Conservation (phyloP, 2,888 invertebrate species). For the Cephus rjabovi region DNA sequence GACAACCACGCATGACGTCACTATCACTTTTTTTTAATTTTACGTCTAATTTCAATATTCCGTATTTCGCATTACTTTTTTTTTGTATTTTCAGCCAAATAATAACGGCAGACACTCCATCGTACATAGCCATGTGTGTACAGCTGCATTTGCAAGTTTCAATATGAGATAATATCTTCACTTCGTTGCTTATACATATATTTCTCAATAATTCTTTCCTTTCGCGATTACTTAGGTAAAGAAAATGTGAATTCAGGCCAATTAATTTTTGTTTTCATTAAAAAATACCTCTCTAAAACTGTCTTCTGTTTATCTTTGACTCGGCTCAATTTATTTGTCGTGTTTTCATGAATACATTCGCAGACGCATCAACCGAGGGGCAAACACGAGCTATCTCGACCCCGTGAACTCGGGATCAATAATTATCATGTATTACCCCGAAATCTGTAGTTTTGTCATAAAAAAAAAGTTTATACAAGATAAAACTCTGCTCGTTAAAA, state of each 20-base stretch:
- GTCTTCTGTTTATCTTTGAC: not conserved
- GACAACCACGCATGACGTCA: not conserved
- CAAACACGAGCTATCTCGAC: not conserved
- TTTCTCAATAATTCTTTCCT: not conserved
- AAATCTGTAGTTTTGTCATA: not conserved
- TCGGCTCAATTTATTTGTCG: not conserved
- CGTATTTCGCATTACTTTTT: not conserved
- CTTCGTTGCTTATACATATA: not conserved
- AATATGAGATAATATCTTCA: not conserved
- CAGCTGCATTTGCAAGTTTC: not conserved
- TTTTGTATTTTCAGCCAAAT: not conserved
- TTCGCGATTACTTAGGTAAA: no score
- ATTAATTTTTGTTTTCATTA: not conserved
- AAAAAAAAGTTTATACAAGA: not conserved
- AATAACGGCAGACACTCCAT: not conserved
- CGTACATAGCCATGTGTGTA: not conserved
- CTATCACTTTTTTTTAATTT: not conserved
- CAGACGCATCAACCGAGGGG: not conserved
- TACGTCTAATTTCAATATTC: not conserved
- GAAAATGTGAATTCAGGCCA: no score
- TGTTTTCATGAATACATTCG: not conserved
- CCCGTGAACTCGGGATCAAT: not conserved
- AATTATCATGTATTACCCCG: not conserved
- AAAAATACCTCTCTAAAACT: not conserved
- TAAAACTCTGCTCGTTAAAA: not conserved